Conservation (phyloP, 2,797 vertebrate genomes). For the Pseudomugil gertrudae region DNA sequence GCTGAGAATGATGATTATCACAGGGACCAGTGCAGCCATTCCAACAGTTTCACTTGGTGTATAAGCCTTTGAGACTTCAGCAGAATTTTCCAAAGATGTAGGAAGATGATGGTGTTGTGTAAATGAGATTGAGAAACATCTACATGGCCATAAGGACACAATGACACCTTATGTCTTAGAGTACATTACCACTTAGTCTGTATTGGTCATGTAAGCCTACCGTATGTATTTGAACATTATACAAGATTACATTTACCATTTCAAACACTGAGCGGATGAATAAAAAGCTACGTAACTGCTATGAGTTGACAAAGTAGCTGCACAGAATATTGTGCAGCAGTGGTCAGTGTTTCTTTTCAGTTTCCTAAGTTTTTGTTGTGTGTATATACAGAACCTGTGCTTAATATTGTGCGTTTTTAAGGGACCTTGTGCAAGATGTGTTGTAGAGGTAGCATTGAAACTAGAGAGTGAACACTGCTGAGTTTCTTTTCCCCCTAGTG, state of each 20-base stretch:
- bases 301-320: constrained; percentile 72
- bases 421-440: constrained; percentile 81
- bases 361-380: constrained; percentile 55
- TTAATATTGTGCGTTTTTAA: constrained; percentile 79
- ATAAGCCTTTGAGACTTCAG: constrained; percentile 65
- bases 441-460: constrained; percentile 79
- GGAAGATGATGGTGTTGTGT: constrained; percentile 51
- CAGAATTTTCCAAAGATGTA: constrained; percentile 75
- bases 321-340: constrained; percentile 69
- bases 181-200: constrained; percentile 53
- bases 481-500: constrained; percentile 52
- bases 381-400: constrained; percentile 76
- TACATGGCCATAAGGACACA: constrained; percentile 39
- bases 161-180: constrained; percentile 65
- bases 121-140: constrained; percentile 45
- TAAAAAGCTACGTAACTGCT: constrained; percentile 58
- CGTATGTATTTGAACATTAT: constrained; percentile 64
- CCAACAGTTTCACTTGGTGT: constrained; percentile 42
- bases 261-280: constrained; percentile 55
- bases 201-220: constrained; percentile 53
- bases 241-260: constrained; percentile 56
- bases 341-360: constrained; percentile 67
- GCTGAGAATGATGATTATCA: constrained; percentile 46
- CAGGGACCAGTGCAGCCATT: constrained; percentile 71
- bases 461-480: constrained; percentile 80